Conservation (phyloP, 2,888 invertebrate genomes). For the Netelia fuscicornis region DNA sequence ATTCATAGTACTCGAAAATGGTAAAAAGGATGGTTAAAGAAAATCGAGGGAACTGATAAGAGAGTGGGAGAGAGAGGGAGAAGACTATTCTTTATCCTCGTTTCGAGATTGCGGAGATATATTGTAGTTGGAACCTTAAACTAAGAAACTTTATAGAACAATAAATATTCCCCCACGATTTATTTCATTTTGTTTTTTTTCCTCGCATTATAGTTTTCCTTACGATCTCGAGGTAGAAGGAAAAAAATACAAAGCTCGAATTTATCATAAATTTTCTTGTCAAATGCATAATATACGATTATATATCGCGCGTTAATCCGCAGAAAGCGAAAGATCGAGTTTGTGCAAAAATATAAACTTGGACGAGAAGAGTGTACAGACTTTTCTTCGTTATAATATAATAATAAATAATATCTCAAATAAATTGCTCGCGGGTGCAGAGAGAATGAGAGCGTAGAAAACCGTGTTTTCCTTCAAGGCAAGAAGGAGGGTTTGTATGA, state of each 20-base stretch:
- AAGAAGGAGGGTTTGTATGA: background rate
- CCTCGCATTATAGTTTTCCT: slow-evolving; percentile 2
- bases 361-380: slow-evolving; percentile 3
- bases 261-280: slow-evolving; percentile 49
- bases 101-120: slow-evolving; percentile 20
- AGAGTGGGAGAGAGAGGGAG: background rate
- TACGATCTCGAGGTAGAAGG: background rate
- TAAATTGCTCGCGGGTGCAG: slow-evolving; percentile 5
- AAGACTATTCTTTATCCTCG: background rate
- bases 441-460: slow-evolving; percentile 15
- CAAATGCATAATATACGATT: slow-evolving; percentile 5
- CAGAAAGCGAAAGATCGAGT: slow-evolving; percentile 15
- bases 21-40: background rate
- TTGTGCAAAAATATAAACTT: slow-evolving; percentile 22
- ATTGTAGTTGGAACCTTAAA: background rate
- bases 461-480: slow-evolving; percentile 11
- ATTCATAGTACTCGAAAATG: background rate
- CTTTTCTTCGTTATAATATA: slow-evolving; percentile 36
- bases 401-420: slow-evolving; percentile 53
- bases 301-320: background rate
- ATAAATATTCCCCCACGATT: background rate
- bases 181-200: slow-evolving; percentile 1
- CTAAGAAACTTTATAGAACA: slow-evolving; percentile 43
- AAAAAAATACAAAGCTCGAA: background rate
- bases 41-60: slow-evolving; percentile 20